phyloP scores from a whole-genome alignment of 2,888 invertebrate species.

The Penaeus monodon region DNA sequence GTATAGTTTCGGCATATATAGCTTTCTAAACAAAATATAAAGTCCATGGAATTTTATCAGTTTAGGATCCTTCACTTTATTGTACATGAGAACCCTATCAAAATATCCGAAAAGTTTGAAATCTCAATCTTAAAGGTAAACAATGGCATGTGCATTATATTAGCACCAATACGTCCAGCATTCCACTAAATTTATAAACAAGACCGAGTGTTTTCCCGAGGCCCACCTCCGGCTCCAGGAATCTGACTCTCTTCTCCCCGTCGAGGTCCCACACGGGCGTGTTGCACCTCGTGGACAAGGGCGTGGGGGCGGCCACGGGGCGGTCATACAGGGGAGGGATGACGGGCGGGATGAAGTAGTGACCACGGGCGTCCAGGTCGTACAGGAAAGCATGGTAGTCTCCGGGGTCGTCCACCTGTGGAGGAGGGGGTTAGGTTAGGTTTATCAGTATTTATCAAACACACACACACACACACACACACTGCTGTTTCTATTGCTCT shows the following conservation, averaged over 20 bases:
- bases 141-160: too few species aligned
- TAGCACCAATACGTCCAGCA: not conserved
- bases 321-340: constrained; percentile 62
- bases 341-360: constrained; percentile 52
- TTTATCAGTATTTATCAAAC: not conserved
- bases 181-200: not conserved
- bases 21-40: too few species aligned
- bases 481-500: not conserved
- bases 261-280: constrained; percentile 61
- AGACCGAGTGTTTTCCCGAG: not conserved
- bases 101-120: too few species aligned
- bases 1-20: too few species aligned
- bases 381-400: not conserved
- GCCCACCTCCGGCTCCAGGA: constrained; percentile 60
- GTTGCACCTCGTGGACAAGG: constrained; percentile 56
- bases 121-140: too few species aligned
- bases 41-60: too few species aligned
- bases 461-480: not conserved
- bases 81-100: too few species aligned
- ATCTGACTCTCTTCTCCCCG: constrained; percentile 61
- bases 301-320: constrained; percentile 55
- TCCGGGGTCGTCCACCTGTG: constrained; percentile 17
- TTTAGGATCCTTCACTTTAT: too few species aligned
- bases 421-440: not conserved
- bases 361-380: constrained; percentile 35